phyloP scores from a whole-genome alignment of 2,888 invertebrate species.

The Helobdella robusta region DNA sequence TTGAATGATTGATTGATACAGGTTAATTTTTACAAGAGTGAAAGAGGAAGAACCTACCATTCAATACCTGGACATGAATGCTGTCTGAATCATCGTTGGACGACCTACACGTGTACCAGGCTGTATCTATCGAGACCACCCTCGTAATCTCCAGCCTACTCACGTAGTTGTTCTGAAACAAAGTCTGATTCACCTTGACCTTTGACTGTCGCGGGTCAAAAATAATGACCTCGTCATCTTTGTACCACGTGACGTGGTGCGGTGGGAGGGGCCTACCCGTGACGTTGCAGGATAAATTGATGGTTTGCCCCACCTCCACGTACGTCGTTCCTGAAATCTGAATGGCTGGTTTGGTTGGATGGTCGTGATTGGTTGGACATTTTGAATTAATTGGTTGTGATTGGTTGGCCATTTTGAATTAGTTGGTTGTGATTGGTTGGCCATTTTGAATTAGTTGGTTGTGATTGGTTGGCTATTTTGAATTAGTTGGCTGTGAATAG shows the following conservation, averaged over 20 bases:
- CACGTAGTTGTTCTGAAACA: conserved; percentile 32
- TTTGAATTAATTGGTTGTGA: too few species aligned
- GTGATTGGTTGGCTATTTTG: too few species aligned
- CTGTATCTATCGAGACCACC: conserved; percentile 39
- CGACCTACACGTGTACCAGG: conserved; percentile 41
- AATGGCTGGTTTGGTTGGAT: conserved; percentile 37
- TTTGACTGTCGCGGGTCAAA: conserved; percentile 32
- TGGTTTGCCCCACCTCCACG: conserved; percentile 40
- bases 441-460: too few species aligned
- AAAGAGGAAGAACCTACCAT: conserved; percentile 41
- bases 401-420: too few species aligned
- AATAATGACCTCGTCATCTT: conserved; percentile 40
- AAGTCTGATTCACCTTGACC: background rate
- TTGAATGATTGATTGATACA: too few species aligned
- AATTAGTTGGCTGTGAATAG: too few species aligned
- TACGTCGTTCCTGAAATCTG: conserved; percentile 40
- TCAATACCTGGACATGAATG: conserved; percentile 41
- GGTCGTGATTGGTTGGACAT: too few species aligned
- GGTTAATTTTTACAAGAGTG: too few species aligned
- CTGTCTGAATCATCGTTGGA: conserved; percentile 40
- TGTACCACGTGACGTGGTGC: conserved; percentile 43
- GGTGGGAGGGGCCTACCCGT: conserved; percentile 42
- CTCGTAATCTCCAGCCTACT: conserved; percentile 39
- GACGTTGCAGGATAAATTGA: conserved; percentile 42
- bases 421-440: too few species aligned